Base-by-base conservation (phyloP, 2,113 vertebrate species). In the Cyanocitta stelleri region DNA sequence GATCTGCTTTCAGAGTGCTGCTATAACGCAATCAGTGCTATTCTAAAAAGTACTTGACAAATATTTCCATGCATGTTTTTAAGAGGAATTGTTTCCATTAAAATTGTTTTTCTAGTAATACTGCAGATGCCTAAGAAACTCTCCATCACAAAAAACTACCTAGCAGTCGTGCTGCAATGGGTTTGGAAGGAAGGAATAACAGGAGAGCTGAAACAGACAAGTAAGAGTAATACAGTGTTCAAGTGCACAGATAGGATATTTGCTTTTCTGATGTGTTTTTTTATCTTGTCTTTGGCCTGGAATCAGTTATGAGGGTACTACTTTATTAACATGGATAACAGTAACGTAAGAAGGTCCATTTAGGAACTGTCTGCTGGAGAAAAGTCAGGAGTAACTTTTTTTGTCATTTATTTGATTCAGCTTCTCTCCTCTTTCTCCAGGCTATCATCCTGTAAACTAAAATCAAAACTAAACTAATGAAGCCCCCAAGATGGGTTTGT, bases 61-160 rank as follows among this genome's bases (percentile, higher is more conserved):
- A 52, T 46, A 32, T 43, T 24, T 10, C 8, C 16, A 3, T 43
- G 15, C 33, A 59, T 12, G 2, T 2, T 54, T 83, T 71, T 33
- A 33, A 32, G 80, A 76, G 10, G 7, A 43, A 9, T 46, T 51
- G 5, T 69, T 87, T 88, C 56, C 11, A n/a, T 79, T 85, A 32
- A 93, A 88, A 74, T 54, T 72, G 32, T 54, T 96, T 87, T 92
- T 89, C 27, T 41, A 97, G 87, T 48, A 63, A 78, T 23, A 37
- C 14, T 27, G 33, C 55, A 83, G 26, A 30, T 93, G 30, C 29
- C 37, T 75, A 74, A 43, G 49, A 87, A 97, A 48, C 11, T 56
- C 13, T 55, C 24, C 9, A 1, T 66, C n/a, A 69, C 0, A 4
- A 79, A 61, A 82, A 39, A 16, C 51, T 52, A 62, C 41, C 24